Percentiles rank a stretch among this genome's conserved stretches.
phyloP scores from a whole-genome alignment of 2,797 vertebrate species.

The Gallinago solitaria region DNA sequence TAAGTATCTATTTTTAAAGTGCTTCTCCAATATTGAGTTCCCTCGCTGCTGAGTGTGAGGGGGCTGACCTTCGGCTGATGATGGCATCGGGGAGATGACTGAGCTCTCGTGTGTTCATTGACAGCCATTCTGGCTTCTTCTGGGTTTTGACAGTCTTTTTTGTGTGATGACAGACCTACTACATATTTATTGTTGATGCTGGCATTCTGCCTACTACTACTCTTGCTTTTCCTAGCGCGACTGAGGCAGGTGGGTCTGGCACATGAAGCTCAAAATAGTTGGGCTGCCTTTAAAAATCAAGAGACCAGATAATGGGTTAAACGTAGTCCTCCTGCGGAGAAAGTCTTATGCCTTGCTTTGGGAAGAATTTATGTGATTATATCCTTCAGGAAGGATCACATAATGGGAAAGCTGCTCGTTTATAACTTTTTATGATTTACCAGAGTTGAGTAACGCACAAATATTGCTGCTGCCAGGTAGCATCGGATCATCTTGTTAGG shows the following conservation, averaged over 20 bases:
- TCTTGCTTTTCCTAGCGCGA: background rate
- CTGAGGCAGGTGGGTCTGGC: constrained; percentile 37
- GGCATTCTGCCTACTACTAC: background rate
- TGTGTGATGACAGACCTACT: background rate
- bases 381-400: background rate
- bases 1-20: background rate
- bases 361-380: background rate
- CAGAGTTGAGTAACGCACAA: background rate
- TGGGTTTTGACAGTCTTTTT: background rate
- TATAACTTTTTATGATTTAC: background rate
- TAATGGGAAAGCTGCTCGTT: background rate
- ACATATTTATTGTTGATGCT: background rate
- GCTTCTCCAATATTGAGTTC: background rate
- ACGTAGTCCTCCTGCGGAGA: background rate
- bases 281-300: background rate
- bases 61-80: fast-evolving
- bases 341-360: background rate
- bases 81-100: background rate
- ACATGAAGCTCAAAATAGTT: background rate
- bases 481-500: background rate
- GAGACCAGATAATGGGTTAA: background rate
- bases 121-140: background rate
- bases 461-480: background rate
- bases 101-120: background rate
- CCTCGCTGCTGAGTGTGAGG: background rate